Percentiles rank a stretch among this genome's conserved stretches.
Conservation (phyloP, 1,140 invertebrate species). For the Leptopilina clavipes region DNA sequence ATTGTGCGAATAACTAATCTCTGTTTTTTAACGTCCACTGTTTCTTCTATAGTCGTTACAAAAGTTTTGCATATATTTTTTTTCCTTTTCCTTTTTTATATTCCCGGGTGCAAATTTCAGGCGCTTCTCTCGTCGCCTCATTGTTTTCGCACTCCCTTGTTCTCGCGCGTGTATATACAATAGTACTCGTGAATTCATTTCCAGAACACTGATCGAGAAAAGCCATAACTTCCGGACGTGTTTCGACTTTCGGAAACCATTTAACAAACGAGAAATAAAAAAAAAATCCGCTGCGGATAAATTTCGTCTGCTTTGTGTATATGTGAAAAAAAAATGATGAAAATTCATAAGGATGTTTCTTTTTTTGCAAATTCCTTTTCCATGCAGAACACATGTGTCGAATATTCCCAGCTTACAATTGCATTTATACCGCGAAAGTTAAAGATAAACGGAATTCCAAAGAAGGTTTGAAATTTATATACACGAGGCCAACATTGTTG, state of each 20-base stretch:
- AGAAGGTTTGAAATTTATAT: conserved; percentile 24
- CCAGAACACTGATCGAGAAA: conserved; percentile 21
- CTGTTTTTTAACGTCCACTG: conserved; percentile 35
- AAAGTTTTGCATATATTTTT: background rate
- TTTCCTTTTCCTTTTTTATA: background rate
- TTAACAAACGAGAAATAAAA: background rate
- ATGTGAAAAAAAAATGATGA: background rate
- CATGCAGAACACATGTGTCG: no score
- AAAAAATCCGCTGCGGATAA: background rate
- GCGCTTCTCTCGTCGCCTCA: background rate
- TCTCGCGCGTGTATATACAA: background rate
- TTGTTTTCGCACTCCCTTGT: background rate
- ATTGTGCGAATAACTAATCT: conserved; percentile 49
- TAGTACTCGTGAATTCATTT: conserved; percentile 19
- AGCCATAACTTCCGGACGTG: conserved; percentile 28
- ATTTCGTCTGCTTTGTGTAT: background rate
- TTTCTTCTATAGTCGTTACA: conserved; percentile 5
- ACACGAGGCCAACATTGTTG: conserved; percentile 5
- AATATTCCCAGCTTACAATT: background rate
- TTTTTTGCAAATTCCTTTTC: background rate
- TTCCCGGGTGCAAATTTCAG: conserved; percentile 9
- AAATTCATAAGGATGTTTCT: conserved; percentile 4
- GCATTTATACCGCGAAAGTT: background rate
- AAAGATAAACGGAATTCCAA: background rate
- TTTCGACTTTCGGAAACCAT: conserved; percentile 7